phyloP scores from a whole-genome alignment of 2,797 vertebrate genomes.

The Euphonia xanthogaster region DNA sequence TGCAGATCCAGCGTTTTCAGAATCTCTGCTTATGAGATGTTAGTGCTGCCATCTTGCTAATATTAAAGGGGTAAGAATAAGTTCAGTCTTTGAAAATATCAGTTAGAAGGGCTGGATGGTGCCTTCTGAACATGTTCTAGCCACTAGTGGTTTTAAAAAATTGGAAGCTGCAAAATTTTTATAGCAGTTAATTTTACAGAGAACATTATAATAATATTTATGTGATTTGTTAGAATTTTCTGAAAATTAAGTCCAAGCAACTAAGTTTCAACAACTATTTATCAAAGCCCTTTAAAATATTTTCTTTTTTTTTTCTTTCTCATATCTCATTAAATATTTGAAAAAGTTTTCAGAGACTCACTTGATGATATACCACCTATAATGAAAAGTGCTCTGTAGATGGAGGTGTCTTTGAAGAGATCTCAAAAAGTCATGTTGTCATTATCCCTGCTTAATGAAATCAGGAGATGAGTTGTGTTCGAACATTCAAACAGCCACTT shows the following conservation, averaged over 20 bases:
- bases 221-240: neutral
- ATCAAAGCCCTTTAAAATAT: neutral
- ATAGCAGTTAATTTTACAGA: neutral
- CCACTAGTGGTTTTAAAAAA: neutral
- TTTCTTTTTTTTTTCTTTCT: neutral
- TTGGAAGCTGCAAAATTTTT: neutral
- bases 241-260: neutral
- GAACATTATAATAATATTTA: neutral
- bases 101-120: neutral
- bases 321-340: neutral
- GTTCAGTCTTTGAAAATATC: neutral
- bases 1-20: neutral
- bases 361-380: neutral
- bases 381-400: neutral
- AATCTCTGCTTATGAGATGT: rapidly evolving
- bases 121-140: neutral
- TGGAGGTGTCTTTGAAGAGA: neutral
- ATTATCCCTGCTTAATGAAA: neutral
- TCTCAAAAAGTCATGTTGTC: neutral
- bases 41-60: neutral
- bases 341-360: neutral
- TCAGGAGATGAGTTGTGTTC: neutral
- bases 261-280: neutral
- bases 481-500: neutral
- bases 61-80: neutral